Evolutionary conservation across 1,140 invertebrate genomes (phyloP), one percentile per base, ranked within the genome.

Genomic region (Dinothrombium tinctorium): DNA sequence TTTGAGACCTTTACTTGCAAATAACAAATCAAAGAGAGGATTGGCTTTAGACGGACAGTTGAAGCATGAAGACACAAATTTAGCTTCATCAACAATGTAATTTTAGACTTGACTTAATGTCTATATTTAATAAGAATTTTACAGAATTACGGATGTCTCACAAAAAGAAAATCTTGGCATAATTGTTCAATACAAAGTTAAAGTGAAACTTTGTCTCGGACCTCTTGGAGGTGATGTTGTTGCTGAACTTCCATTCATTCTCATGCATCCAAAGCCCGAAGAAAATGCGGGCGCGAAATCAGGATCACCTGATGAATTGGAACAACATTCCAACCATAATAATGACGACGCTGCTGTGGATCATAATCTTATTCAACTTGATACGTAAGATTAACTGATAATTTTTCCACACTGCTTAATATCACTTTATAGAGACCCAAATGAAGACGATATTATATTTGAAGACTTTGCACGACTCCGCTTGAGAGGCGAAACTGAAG

Each of bases 1-100:
- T 47, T 61, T 98, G 57, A 86, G 75, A 54, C 92, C 92, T 37
- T 71, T 94, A 47, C 68, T 98, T 50, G 76, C 75, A 54, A 89
- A 95, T 66, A 99, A 98, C 67, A 89, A 92, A 65, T 84, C 96
- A 68, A 99, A 99, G 63, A 76, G 89, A 66, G 92, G 92, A 22
- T 68, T 98, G 42, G 92, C 92, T 43, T 68, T 98, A 39, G 92
- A 98, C 62, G 92, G 92, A 32, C 89, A 96, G 63, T 71, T 98
- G 50, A 98, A 96, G 63, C 87, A 98, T 61, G 90, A 98, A 66
- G 92, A 98, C 65, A 98, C 92, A 53, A 98, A 98, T 69, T 71
- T 98, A 53, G 87, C 90, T n/a, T 94, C 86, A 1, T 90, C 87
- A 17, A 95, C 89, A 9, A 67, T 94, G 77, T 84, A 71, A 76